Evolutionary conservation across 2,888 invertebrate genomes (phyloP).

Genomic region (Acrocyrtus sp.): DNA sequence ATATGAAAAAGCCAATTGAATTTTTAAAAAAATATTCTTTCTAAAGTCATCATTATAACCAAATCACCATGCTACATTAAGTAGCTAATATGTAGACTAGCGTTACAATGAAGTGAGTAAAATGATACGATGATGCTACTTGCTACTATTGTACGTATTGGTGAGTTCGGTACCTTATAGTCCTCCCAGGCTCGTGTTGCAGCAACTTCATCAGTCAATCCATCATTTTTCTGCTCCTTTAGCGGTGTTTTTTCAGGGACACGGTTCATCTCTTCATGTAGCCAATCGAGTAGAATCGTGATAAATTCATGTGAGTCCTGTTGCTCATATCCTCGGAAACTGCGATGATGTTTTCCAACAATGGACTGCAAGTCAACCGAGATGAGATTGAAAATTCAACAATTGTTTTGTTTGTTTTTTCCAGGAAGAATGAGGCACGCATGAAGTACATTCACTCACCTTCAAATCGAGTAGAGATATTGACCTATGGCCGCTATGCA

Average conservation of each 20-base stretch:
- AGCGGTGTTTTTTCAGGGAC: slow-evolving; percentile 63
- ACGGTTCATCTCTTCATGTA: slow-evolving; percentile 84
- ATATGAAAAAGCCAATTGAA: too few species aligned
- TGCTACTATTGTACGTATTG: too few species aligned
- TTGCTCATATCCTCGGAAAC: slow-evolving; percentile 81
- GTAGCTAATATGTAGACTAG: too few species aligned
- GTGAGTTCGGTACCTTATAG: slow-evolving; percentile 68
- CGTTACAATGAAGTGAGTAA: too few species aligned
- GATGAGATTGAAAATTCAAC: too few species aligned
- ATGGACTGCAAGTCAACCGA: slow-evolving; percentile 70
- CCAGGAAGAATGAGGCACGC: too few species aligned
- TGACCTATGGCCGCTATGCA: slow-evolving; percentile 84
- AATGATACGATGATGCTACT: too few species aligned
- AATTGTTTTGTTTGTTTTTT: too few species aligned
- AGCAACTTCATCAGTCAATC: slow-evolving; percentile 64
- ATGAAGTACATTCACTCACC: slow-evolving; percentile 69
- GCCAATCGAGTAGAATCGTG: slow-evolving; percentile 86
- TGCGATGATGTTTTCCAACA: slow-evolving; percentile 79
- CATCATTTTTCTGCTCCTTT: slow-evolving; percentile 64
- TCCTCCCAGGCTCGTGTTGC: slow-evolving; percentile 76
- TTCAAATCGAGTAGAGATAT: slow-evolving; percentile 83
- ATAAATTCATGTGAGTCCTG: slow-evolving; percentile 94
- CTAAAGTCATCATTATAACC: too few species aligned
- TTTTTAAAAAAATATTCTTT: too few species aligned
- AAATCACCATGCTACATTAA: too few species aligned